phyloP scores from a whole-genome alignment of 2,888 invertebrate genomes.

The Nymphalis c-album region DNA sequence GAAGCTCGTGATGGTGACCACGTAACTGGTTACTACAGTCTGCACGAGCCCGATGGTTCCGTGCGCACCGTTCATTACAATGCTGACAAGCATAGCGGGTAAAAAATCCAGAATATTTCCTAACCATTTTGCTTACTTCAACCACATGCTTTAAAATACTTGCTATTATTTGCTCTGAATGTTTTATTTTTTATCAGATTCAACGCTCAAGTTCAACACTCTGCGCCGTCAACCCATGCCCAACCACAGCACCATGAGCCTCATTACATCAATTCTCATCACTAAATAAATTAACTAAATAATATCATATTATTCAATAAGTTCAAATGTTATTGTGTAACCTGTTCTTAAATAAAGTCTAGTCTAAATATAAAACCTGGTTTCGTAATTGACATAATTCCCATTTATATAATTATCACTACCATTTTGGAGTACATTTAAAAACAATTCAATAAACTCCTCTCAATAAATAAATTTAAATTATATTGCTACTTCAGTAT shows the following conservation, averaged over 20 bases:
- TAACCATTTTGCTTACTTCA: too few species aligned
- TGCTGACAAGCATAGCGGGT: constrained; percentile 82
- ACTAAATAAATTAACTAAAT: constrained; percentile 4
- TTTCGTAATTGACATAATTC: not conserved
- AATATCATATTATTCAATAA: not conserved
- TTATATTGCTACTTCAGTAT: too few species aligned
- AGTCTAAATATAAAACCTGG: not conserved
- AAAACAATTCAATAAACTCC: too few species aligned
- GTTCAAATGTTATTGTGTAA: not conserved
- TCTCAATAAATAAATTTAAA: too few species aligned
- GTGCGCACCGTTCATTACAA: constrained; percentile 81
- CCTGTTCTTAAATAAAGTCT: not conserved
- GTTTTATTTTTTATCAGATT: constrained; percentile 58
- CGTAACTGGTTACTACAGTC: constrained; percentile 74
- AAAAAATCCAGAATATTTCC: constrained; percentile 35
- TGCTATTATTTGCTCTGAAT: not conserved
- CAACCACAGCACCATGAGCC: constrained; percentile 43
- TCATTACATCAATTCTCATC: constrained; percentile 17
- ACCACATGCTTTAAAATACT: not conserved
- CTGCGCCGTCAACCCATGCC: constrained; percentile 55
- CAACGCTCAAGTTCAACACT: constrained; percentile 81
- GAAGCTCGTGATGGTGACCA: constrained; percentile 79
- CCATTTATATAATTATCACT: not conserved
- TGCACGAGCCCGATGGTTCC: constrained; percentile 80
- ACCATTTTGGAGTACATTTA: too few species aligned